Evolutionary conservation across 2,797 vertebrate genomes (phyloP), one percentile per base, ranked within the genome.

Genomic region (Enteromius radiatus): DNA sequence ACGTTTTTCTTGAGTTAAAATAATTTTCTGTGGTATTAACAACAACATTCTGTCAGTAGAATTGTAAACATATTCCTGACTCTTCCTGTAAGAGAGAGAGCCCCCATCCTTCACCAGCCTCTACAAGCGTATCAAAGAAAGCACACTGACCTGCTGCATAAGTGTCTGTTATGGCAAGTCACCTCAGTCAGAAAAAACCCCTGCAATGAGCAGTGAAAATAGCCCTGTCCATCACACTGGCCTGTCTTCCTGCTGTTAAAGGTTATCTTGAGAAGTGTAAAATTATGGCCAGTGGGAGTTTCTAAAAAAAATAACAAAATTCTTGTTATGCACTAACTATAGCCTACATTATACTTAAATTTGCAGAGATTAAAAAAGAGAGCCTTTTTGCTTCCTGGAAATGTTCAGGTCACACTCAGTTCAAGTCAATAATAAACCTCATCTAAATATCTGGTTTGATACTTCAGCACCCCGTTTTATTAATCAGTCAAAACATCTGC

Each of bases 131-230:
- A 41, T 73, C 54, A 41, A 74, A 36, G 33, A 38, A 14, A 59
- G 33, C 73, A 59, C 38, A 33, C 54, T 73, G 78, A 71, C 52
- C 68, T 47, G 26, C 67, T 47, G 54, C 49, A n/a, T 69, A 26
- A 69, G 33, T 69, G 49, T 69, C 56, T 63, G 12, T 80, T 61
- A 61, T 45, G 3, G 47, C 21, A 68, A 41, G 43, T 59, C 17
- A 0, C 11, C 68, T 47, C 67, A 17, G 36, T 80, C 26, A 59
- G 67, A 38, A 56, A 70, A 33, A 56, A 78, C 3, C 36, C 78
- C 54, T 81, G 54, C 68, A 73, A 54, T 63, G 38, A 71, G 54
- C 33, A 36, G 77, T 41, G 23, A 80, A 68, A 80, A 80, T 71
- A 71, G 19, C 38, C 26, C 21, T 33, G 28, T 63, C 54, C 21